Evolutionary conservation across 2,113 vertebrate species (phyloP).

Genomic region (Pleuronectes platessa): DNA sequence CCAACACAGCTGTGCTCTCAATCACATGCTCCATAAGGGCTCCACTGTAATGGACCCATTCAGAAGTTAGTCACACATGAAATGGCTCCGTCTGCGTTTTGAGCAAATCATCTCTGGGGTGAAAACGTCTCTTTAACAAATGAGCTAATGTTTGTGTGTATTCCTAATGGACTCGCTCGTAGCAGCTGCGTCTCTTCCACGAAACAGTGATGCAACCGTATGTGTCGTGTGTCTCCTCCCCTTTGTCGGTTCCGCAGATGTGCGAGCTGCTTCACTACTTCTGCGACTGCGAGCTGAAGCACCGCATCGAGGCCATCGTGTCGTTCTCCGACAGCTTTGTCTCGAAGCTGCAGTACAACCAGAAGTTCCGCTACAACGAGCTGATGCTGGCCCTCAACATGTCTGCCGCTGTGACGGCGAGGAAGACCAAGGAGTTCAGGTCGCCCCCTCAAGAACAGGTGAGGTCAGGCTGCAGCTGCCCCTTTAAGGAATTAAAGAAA

Average conservation of each 20-base stretch:
- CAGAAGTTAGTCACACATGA: constrained; percentile 59
- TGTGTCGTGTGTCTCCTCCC: constrained; percentile 24
- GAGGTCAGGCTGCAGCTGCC: constrained; percentile 11
- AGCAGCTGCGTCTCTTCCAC: constrained; percentile 2
- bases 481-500: neutral
- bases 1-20: constrained; percentile 32
- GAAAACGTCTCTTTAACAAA: constrained; percentile 42
- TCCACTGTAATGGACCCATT: constrained; percentile 49
- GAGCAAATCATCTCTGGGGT: constrained; percentile 36
- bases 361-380: constrained; percentile 97
- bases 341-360: constrained; percentile 94
- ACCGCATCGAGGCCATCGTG: constrained; percentile 95
- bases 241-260: constrained; percentile 83
- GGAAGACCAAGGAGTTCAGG: constrained; percentile 96
- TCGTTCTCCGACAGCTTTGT: constrained; percentile 95
- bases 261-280: constrained; percentile 97
- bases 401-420: constrained; percentile 96
- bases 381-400: constrained; percentile 98
- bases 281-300: constrained; percentile 97
- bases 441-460: constrained; percentile 99
- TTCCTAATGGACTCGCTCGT: constrained; percentile 4
- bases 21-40: constrained; percentile 37
- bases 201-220: neutral
- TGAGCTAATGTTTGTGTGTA: constrained; percentile 12
- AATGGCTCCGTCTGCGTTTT: constrained; percentile 25